phyloP scores from a whole-genome alignment of 2,888 invertebrate genomes.

The Drosophila merina region DNA sequence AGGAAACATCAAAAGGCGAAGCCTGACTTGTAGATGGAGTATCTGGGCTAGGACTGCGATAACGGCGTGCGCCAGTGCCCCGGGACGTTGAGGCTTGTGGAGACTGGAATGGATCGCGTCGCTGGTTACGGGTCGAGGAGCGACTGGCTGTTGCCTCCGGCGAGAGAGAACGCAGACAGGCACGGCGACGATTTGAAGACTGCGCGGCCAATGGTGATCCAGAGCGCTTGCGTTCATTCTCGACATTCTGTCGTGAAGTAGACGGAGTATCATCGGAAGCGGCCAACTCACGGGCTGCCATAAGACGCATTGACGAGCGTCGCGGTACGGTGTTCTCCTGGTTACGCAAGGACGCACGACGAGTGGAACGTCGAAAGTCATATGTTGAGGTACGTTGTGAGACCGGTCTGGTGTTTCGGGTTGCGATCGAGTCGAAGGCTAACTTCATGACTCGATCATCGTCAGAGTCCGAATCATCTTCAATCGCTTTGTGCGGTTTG shows the following conservation, averaged over 20 bases:
- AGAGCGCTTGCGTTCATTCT: background rate
- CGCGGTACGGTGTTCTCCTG: too few relatives aligned
- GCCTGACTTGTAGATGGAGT: background rate
- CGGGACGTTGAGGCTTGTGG: too few relatives aligned
- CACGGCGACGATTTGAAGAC: background rate
- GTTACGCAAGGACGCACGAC: too few relatives aligned
- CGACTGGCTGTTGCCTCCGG: background rate
- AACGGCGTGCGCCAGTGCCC: background rate
- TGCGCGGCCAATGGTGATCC: background rate
- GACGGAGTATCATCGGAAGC: background rate
- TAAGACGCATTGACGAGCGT: too few relatives aligned
- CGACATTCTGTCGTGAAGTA: too few relatives aligned
- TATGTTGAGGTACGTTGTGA: too few relatives aligned
- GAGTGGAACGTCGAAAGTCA: too few relatives aligned
- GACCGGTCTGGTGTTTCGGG: too few relatives aligned
- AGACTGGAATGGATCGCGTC: too few relatives aligned
- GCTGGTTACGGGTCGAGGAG: background rate
- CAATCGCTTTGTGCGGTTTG: background rate
- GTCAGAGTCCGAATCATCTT: background rate
- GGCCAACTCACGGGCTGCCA: background rate
- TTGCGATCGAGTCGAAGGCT: background rate
- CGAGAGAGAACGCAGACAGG: background rate
- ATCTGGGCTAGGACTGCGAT: background rate
- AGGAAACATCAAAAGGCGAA: constrained; percentile 30
- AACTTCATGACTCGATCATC: background rate